Conservation (phyloP, 2,113 vertebrate genomes). For the Calonectris borealis region DNA sequence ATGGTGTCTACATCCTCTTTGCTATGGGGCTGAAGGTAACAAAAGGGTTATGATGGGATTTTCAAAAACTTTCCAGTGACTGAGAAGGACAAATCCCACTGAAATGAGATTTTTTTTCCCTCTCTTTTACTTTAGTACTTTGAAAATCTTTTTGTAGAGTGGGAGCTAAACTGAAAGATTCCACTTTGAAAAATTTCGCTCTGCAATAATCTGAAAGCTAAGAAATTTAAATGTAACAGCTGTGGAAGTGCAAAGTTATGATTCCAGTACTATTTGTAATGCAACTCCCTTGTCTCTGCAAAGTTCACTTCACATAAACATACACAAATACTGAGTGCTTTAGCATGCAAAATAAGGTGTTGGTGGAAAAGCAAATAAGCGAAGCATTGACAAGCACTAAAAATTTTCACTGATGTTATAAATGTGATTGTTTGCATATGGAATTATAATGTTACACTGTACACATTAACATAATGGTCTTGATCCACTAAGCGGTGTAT, state of each 20-base stretch:
- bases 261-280: neutral
- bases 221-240: neutral
- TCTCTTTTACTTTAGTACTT: neutral
- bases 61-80: neutral
- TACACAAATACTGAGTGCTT: neutral
- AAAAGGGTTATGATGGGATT: neutral
- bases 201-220: neutral
- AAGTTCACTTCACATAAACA: neutral
- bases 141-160: neutral
- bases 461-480: neutral
- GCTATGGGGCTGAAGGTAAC: neutral
- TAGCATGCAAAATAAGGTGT: neutral
- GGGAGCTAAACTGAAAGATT: neutral
- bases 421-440: neutral
- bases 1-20: too few species aligned
- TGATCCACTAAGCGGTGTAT: neutral
- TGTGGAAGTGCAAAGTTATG: neutral
- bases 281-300: neutral
- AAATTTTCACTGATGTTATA: neutral
- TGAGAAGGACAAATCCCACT: neutral
- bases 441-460: neutral
- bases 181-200: neutral
- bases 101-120: rapidly evolving
- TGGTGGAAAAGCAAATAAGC: neutral
- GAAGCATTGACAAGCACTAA: neutral